A percentile compares a stretch with the other conserved stretches of the same genome.
Conservation (phyloP, 2,888 invertebrate genomes). For the Lasiommata megera region DNA sequence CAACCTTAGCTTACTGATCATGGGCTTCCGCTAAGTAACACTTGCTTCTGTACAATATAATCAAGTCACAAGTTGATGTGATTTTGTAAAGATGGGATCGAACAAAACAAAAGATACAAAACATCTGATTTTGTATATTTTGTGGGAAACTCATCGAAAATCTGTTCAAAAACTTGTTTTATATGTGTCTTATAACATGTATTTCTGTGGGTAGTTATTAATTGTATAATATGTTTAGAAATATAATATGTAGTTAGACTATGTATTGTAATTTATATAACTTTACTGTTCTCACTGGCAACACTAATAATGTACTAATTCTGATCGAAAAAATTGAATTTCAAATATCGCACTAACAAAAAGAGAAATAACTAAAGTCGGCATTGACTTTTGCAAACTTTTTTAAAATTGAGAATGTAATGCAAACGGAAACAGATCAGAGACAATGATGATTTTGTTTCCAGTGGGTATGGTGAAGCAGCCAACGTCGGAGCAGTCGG, state of each 20-base stretch:
- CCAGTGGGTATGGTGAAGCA: conserved; percentile 97
- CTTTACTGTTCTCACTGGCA: conserved; percentile 16
- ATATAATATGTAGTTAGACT: conserved; percentile 4
- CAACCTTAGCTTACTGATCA: too few relatives aligned
- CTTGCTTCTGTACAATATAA: too few relatives aligned
- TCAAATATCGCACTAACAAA: neutral
- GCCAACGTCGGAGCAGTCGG: conserved; percentile 94
- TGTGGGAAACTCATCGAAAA: too few relatives aligned
- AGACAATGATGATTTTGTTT: conserved; percentile 8
- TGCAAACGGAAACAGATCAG: neutral
- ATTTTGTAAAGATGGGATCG: too few relatives aligned
- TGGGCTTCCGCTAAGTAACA: too few relatives aligned
- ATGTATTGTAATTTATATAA: neutral
- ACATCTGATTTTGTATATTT: too few relatives aligned
- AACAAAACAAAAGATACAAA: too few relatives aligned
- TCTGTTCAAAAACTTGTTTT: neutral
- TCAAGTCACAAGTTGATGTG: too few relatives aligned
- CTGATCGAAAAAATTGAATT: neutral
- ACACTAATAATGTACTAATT: conserved; percentile 5
- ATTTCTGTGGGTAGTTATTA: neutral
- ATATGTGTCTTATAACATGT: neutral
- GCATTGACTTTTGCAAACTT: neutral
- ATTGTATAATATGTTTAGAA: neutral
- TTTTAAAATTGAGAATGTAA: neutral
- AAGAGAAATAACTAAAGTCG: neutral